Evolutionary conservation across 1,140 invertebrate species (phyloP).

Genomic region (Tenebrio molitor): DNA sequence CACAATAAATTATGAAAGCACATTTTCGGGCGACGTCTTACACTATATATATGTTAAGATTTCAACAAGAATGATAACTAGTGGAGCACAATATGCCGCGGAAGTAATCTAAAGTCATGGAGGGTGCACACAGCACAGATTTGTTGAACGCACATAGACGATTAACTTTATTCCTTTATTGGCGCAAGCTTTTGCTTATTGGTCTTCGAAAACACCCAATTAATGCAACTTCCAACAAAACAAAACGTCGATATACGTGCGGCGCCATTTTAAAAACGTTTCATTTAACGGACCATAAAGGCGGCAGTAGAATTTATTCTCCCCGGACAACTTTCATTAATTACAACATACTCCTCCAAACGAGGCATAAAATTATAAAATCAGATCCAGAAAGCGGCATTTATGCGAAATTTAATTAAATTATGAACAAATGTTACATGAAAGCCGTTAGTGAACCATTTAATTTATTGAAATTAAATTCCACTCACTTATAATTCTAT

Average conservation of each 20-base stretch:
- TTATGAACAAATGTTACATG: slow-evolving; percentile 37
- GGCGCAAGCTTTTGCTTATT: slow-evolving; percentile 16
- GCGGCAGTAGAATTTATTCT: slow-evolving; percentile 17
- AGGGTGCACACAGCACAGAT: slow-evolving; percentile 17
- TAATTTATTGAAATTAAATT: slow-evolving; percentile 41
- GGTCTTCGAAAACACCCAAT: slow-evolving; percentile 12
- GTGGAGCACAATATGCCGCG: slow-evolving; percentile 9
- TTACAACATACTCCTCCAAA: slow-evolving; percentile 14
- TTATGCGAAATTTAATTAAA: slow-evolving; percentile 35
- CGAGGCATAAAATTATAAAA: slow-evolving; percentile 34
- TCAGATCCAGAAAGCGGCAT: slow-evolving; percentile 12
- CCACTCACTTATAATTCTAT: slow-evolving; percentile 28
- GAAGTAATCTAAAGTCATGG: slow-evolving; percentile 30
- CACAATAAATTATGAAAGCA: not conserved
- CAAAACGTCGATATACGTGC: slow-evolving; percentile 7
- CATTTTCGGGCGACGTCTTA: not conserved
- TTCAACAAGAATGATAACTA: slow-evolving; percentile 15
- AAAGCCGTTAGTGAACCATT: not conserved
- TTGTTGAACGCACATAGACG: slow-evolving; percentile 25
- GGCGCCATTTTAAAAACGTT: slow-evolving; percentile 16
- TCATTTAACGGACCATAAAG: slow-evolving; percentile 32
- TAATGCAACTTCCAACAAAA: slow-evolving; percentile 27
- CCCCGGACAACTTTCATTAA: slow-evolving; percentile 23
- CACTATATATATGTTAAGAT: slow-evolving; percentile 6
- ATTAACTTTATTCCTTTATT: slow-evolving; percentile 41